Evolutionary conservation across 2,113 vertebrate species (phyloP).

Genomic region (Desmodus rotundus): DNA sequence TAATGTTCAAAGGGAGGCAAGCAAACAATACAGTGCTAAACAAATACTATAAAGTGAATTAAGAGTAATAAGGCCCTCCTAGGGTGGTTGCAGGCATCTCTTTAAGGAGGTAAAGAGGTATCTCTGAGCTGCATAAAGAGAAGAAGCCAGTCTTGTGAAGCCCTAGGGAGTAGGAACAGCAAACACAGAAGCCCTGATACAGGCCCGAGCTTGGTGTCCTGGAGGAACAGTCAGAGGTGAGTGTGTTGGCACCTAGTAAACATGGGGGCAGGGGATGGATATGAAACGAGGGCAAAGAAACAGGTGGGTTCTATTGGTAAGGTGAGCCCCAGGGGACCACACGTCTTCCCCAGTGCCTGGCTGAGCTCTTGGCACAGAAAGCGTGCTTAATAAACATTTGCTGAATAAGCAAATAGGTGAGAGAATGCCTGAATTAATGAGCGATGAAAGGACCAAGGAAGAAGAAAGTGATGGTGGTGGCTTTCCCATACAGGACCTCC

Average conservation of each 20-base stretch:
- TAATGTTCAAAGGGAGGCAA: neutral
- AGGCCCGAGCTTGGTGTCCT: accelerated
- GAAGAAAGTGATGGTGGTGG: no score
- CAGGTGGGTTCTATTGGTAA: neutral
- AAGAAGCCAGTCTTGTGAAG: neutral
- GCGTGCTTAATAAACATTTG: neutral
- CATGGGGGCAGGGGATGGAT: accelerated
- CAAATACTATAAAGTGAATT: neutral
- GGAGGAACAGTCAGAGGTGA: neutral
- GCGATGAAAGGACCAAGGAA: no score
- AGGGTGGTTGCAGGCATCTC: accelerated
- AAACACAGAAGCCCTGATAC: neutral
- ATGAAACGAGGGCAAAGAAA: neutral
- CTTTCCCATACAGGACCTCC: neutral
- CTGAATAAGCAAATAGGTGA: neutral
- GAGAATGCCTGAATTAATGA: neutral
- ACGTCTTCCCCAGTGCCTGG: neutral
- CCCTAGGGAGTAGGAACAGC: neutral
- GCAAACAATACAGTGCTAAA: neutral
- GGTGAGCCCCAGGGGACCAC: no score
- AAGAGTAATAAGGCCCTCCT: neutral
- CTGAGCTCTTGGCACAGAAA: neutral
- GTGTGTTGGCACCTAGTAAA: neutral
- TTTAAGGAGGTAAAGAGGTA: neutral
- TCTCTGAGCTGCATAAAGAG: neutral